A percentile compares a stretch with the other conserved stretches of the same genome.
Conservation (phyloP, 2,888 invertebrate genomes). For the Cremastinae sp. region DNA sequence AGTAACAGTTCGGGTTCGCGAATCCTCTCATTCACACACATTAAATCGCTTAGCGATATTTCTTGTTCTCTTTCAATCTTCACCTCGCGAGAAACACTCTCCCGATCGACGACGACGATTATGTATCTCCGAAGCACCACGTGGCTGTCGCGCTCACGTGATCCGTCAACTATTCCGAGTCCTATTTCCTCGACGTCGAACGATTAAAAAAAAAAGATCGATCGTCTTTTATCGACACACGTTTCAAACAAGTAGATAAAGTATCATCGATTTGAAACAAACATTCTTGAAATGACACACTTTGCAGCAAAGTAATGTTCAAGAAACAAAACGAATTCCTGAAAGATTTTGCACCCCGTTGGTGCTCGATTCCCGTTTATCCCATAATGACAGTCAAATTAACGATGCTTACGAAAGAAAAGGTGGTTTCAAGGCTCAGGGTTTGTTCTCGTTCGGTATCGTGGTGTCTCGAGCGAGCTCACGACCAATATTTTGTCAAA, state of each 20-base stretch:
- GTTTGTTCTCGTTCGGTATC: not conserved
- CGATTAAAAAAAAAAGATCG: constrained; percentile 22
- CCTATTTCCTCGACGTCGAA: constrained; percentile 40
- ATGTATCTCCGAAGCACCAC: no score
- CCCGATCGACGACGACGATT: no score
- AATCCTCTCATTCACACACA: constrained; percentile 13
- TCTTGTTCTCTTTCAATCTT: no score
- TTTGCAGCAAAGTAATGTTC: no score
- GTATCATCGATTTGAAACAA: no score
- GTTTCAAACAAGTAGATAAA: no score
- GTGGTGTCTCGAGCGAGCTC: not conserved
- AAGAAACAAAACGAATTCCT: no score
- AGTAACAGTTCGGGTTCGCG: not conserved
- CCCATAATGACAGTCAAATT: constrained; percentile 20
- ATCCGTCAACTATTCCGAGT: constrained; percentile 4
- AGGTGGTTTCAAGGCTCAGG: no score
- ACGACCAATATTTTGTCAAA: not conserved
- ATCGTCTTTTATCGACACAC: constrained; percentile 37
- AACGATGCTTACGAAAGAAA: not conserved
- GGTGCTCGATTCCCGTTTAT: constrained; percentile 26
- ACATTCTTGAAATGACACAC: no score
- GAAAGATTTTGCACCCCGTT: constrained; percentile 17
- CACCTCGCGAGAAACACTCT: no score
- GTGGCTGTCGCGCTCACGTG: not conserved
- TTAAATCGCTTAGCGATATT: constrained; percentile 24